Conservation (phyloP, 1,140 invertebrate genomes). For the Brachionus rotundiformis region DNA sequence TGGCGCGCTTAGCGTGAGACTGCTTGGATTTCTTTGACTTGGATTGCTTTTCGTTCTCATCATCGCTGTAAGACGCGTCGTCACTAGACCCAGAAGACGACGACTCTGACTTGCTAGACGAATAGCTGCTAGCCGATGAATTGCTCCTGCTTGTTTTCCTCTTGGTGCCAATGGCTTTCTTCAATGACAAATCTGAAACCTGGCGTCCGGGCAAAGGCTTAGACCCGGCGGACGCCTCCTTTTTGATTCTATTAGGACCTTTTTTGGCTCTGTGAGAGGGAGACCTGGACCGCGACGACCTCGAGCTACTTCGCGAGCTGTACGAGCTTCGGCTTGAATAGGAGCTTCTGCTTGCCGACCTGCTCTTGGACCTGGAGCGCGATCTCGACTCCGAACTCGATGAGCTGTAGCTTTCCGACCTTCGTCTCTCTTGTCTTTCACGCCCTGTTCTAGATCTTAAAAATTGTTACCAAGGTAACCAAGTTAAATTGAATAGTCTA, state of each 20-base stretch:
- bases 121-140: slow-evolving; percentile 47
- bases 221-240: neutral
- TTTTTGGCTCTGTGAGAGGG: neutral
- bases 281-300: slow-evolving; percentile 32
- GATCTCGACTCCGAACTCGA: slow-evolving; percentile 25
- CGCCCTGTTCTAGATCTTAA: neutral
- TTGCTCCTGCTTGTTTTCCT: slow-evolving; percentile 38
- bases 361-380: neutral
- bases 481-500: no score
- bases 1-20: neutral
- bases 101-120: slow-evolving; percentile 27
- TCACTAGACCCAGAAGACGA: slow-evolving; percentile 29
- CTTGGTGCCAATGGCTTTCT: slow-evolving; percentile 34
- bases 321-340: slow-evolving; percentile 41
- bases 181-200: slow-evolving; percentile 37
- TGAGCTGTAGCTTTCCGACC: slow-evolving; percentile 32
- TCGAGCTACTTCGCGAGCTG: slow-evolving; percentile 36
- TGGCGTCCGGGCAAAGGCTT: slow-evolving; percentile 44
- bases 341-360: slow-evolving; percentile 20
- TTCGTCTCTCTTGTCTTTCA: neutral
- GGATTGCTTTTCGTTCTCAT: neutral
- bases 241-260: neutral
- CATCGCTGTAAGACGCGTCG: slow-evolving; percentile 21
- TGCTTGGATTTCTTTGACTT: slow-evolving; percentile 4
- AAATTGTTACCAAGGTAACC: neutral